phyloP scores from a whole-genome alignment of 2,888 invertebrate genomes.

The Cremastinae sp. region DNA sequence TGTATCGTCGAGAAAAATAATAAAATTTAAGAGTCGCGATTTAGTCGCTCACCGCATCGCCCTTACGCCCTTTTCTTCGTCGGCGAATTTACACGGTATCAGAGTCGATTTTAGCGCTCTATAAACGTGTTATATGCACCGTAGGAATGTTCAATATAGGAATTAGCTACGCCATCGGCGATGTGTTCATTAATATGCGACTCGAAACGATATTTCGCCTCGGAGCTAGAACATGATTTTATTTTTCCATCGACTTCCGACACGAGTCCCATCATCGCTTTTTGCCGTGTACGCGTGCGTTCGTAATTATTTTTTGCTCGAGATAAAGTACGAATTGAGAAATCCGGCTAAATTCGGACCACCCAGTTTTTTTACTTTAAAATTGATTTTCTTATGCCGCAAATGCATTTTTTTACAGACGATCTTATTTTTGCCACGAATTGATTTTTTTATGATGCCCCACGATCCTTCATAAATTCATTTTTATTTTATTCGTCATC shows the following conservation, averaged over 20 bases:
- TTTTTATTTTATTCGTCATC: constrained; percentile 51
- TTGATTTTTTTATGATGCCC: background rate
- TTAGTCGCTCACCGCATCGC: too few relatives aligned
- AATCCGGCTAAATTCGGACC: too few relatives aligned
- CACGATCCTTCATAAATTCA: constrained; percentile 42
- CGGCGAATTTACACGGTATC: constrained; percentile 3
- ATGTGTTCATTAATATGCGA: constrained; percentile 60
- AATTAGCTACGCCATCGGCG: constrained; percentile 63
- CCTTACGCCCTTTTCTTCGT: background rate
- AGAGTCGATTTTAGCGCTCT: constrained; percentile 22
- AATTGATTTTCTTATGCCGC: background rate
- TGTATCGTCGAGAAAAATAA: background rate
- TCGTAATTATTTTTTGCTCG: constrained; percentile 1
- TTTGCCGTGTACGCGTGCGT: background rate
- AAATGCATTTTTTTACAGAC: background rate
- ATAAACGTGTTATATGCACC: constrained; percentile 50
- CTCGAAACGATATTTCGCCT: constrained; percentile 50
- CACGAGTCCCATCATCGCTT: constrained; percentile 13
- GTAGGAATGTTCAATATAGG: constrained; percentile 61
- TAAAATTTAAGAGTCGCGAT: too few relatives aligned
- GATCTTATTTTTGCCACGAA: background rate
- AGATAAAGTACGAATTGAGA: background rate
- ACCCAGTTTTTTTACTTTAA: too few relatives aligned
- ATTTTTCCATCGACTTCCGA: constrained; percentile 69
- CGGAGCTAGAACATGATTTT: constrained; percentile 72